phyloP scores from a whole-genome alignment of 2,888 invertebrate genomes.

The Arge pagana region DNA sequence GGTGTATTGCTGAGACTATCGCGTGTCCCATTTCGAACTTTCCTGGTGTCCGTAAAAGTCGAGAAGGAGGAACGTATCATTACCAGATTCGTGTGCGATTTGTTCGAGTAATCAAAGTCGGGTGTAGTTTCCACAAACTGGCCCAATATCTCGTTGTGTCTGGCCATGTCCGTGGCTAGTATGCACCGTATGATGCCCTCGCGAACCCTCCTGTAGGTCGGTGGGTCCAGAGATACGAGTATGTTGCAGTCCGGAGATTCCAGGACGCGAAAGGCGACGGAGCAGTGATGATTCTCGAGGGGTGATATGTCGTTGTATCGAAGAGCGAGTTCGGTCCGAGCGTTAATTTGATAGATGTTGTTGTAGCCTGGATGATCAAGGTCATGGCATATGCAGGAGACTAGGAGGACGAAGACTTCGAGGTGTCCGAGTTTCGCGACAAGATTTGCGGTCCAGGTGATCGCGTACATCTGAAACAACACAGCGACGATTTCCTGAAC shows the following conservation, averaged over 20 bases:
- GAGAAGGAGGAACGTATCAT: too few relatives aligned
- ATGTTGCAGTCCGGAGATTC: conserved; percentile 82
- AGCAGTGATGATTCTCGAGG: conserved; percentile 85
- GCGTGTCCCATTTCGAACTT: too few relatives aligned
- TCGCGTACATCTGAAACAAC: conserved; percentile 82
- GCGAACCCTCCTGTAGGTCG: conserved; percentile 68
- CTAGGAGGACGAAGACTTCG: conserved; percentile 76
- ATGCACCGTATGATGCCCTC: conserved; percentile 81
- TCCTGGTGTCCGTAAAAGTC: too few relatives aligned
- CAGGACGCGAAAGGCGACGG: conserved; percentile 79
- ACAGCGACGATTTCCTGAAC: too few relatives aligned
- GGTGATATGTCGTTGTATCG: conserved; percentile 87
- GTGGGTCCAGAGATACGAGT: conserved; percentile 69
- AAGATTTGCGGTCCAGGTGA: conserved; percentile 74
- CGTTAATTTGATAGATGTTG: conserved; percentile 82
- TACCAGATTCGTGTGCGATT: conserved; percentile 74
- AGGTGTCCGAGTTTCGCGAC: conserved; percentile 72
- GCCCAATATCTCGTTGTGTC: conserved; percentile 76
- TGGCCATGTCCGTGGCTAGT: conserved; percentile 78
- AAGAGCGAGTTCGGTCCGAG: conserved; percentile 79
- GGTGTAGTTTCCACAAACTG: conserved; percentile 72
- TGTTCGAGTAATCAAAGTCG: conserved; percentile 71
- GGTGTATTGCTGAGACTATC: too few relatives aligned
- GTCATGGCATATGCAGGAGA: conserved; percentile 82
- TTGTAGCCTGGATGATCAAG: conserved; percentile 79